Evolutionary conservation across 2,888 invertebrate genomes (phyloP), one percentile per base, ranked within the genome.

Genomic region (Psococerastis gibbosa): DNA sequence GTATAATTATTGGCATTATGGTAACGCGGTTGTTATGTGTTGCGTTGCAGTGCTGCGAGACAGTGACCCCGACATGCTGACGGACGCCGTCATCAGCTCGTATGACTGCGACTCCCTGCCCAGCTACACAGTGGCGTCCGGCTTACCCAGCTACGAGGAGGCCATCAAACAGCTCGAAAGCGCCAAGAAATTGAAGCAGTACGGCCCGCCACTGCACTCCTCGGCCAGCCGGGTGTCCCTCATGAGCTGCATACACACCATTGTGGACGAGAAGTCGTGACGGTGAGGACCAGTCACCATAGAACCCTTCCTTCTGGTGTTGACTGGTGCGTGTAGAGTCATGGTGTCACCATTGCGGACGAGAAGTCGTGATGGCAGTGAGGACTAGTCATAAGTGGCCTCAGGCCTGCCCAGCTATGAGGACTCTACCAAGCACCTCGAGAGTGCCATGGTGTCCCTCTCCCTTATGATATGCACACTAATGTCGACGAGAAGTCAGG

Each of bases 41-140:
- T 3, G 3, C 20, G 38, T n/a, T n/a, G n/a, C 23, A 44, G 46
- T 11, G 15, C 31, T 31, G 31, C 9, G 22, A 9, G 38, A 20
- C 13, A 4, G 15, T 35, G 18, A 35, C 16, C 5, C 22, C 18
- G 22, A 17, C 22, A 22, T 17, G 33, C 16, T 34, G 22, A 17
- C 13, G 22, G 38, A 11, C 15, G 32, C 8, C 44, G 42, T 20
- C 27, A 27, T 31, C 17, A 16, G 20, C 13, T 16, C 41, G 34
- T 32, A 59, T 42, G 69, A 69, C 45, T 58, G 57, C 3, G 71
- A 70, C 49, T 69, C 70, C 2, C 55, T 73, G 46, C 74, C 74
- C 11, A 72, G 70, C 48, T 74, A 74, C 53, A 72, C 73, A 3
- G 65, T 73, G 44, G 73, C 71, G 35, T 72, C 73, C n/a, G 74